Evolutionary conservation across 2,888 invertebrate genomes (phyloP), one percentile per base, ranked within the genome.

Genomic region (Thysanoteuthis rhombus): DNA sequence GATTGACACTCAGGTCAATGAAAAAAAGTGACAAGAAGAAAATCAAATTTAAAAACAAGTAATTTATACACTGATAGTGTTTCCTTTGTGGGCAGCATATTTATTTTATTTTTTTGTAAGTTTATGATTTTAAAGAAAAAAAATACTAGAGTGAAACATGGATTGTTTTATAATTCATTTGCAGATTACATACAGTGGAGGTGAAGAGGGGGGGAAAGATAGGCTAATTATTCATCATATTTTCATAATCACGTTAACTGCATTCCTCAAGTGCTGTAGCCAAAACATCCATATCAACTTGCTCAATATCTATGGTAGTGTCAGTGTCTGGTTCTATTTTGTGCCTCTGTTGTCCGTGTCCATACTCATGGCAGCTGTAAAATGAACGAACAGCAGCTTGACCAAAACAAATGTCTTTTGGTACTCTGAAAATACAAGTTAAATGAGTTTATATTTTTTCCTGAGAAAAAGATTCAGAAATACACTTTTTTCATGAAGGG

Each of bases 391-490:
- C 94, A n/a, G 95, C 94, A 32, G 96, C 96, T 90, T 96, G 95
- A 32, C 96, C 96, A 94, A 96, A 96, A 92, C 96, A 95, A 47
- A 96, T 95, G 42, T 94, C 94, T 25, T 95, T 94, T 1, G 96
- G 96, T 2, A 96, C 96, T 93, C 96, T 96, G 95, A 28, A 42
- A 91, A 42, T 91, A n/a, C 32, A 47, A 58, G 36, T 4, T 1
- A 92, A 47, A 92, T 36, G 40, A 40, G 42, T 47, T 22, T 47
- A 47, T 47, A 47, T 47, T 47, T 47, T 47, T 47, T 22, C 4
- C 19, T 28, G 32, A 38, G 19, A 91, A 8, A 91, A 28, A 40
- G 2, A 90, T 12, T 8, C 19, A 12, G 5, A 25, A 16, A 28
- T 38, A 0, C 16, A 91, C 90, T 39, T 90, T 90, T 58, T 58